Evolutionary conservation across 2,797 vertebrate genomes (phyloP).

Genomic region (Gallirallus australis): DNA sequence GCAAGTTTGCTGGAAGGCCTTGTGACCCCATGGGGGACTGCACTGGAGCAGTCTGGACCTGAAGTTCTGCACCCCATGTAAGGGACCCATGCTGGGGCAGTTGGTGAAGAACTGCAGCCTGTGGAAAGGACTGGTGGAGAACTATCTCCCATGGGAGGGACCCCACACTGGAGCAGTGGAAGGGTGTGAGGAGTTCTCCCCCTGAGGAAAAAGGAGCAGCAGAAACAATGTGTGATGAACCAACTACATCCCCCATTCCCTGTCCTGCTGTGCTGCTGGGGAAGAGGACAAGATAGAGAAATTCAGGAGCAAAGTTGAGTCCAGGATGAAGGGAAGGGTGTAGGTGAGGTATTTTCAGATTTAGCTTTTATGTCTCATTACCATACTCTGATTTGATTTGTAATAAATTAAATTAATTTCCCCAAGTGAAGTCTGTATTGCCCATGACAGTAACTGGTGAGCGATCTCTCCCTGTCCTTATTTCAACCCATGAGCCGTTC

Average conservation of each 20-base stretch:
- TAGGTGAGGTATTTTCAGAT: not conserved
- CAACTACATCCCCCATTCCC: too few relatives aligned
- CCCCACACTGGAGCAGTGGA: too few relatives aligned
- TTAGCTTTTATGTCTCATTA: not conserved
- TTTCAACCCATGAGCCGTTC: not conserved
- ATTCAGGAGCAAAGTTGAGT: not conserved
- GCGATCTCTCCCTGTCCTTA: not conserved
- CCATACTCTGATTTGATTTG: not conserved
- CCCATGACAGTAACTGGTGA: not conserved
- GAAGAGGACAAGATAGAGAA: not conserved
- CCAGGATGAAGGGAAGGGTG: not conserved
- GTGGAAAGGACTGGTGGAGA: too few relatives aligned
- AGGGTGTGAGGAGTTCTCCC: too few relatives aligned
- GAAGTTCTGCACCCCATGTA: not conserved
- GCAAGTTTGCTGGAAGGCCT: not conserved
- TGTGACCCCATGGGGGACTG: not conserved
- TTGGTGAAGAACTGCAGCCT: too few relatives aligned
- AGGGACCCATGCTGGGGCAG: not conserved
- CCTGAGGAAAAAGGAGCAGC: too few relatives aligned
- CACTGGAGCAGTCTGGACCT: not conserved
- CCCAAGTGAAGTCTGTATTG: not conserved
- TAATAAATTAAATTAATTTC: not conserved
- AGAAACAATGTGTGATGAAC: too few relatives aligned
- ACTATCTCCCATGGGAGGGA: too few relatives aligned
- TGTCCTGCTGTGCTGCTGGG: accelerated